Evolutionary conservation across 2,797 vertebrate species (phyloP), one percentile per base, ranked within the genome.

Genomic region (Arremon brunneinucha): DNA sequence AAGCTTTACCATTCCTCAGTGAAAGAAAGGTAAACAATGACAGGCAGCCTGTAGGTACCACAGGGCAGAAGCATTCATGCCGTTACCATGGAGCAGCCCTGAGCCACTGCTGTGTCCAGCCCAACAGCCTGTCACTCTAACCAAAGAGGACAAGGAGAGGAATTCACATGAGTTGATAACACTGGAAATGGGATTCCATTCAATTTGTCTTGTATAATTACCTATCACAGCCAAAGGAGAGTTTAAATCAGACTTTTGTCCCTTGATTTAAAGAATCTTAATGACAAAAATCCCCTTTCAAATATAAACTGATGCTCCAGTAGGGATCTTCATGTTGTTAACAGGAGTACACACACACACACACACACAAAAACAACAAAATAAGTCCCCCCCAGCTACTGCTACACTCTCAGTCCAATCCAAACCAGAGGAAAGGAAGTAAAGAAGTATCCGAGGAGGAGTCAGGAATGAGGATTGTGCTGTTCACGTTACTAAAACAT

Each of bases 401-500:
- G 77, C 84, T 44, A 46, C 57, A 68, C 52, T 65, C 57, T 24
- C 12, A 90, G 85, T 78, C 53, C 65, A 89, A 43, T 21, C 75
- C 70, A 80, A 87, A 53, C 53, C 89, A 74, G 90, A 56, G 70
- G 41, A 78, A 90, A 19, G 1, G 43, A 70, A 74, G 44, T 6
- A 22, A 87, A 68, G n/a, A 90, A 71, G 46, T 23, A 85, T 41
- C 82, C 0, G 3, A 91, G 94, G 35, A 82, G 23, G 11, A 39
- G 34, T 35, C 60, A 67, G 14, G 65, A 78, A 68, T 84, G 74
- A 95, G 30, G 41, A 95, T 39, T 94, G 53, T 94, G 65, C 72
- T 96, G 65, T 46, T 92, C 87, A 67, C 60, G 4, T 87, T 96
- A 97, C 93, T 96, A 94, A 94, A 97, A 97, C 77, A 39, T 98